Evolutionary conservation across 2,113 vertebrate genomes (phyloP).

Genomic region (Pitta sordida): DNA sequence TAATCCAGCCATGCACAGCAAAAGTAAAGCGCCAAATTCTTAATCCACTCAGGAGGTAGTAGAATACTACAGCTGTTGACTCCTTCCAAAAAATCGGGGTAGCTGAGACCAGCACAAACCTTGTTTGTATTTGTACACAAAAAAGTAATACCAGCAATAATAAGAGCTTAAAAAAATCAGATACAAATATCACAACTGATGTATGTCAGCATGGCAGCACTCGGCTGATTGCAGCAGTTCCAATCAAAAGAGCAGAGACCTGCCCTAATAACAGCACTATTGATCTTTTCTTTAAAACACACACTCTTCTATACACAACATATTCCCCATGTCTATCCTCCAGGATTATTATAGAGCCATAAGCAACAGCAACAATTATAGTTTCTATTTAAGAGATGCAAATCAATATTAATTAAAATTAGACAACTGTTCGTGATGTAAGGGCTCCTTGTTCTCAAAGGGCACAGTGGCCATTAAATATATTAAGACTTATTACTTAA

Average conservation of each 20-base stretch:
- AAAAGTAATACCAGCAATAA: background rate
- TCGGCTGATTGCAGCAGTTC: background rate
- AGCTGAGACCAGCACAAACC: background rate
- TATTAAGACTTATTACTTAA: constrained; percentile 85
- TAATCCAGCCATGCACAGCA: background rate
- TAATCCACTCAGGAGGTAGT: background rate
- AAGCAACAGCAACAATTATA: constrained; percentile 63
- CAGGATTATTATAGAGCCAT: constrained; percentile 16
- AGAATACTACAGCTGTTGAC: background rate
- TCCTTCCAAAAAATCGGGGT: background rate
- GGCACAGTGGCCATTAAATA: constrained; percentile 81
- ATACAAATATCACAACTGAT: background rate
- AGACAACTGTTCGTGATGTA: constrained; percentile 85
- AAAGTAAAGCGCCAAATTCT: background rate
- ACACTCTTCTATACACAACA: background rate
- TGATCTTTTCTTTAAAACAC: constrained; percentile 41
- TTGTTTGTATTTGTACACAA: background rate
- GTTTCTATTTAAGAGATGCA: constrained; percentile 79
- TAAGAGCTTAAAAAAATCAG: background rate
- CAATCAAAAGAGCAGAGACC: constrained; percentile 1
- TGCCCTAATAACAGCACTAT: constrained; percentile 25
- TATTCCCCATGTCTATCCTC: background rate
- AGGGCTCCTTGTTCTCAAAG: constrained; percentile 71
- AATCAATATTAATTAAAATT: constrained; percentile 94
- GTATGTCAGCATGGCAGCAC: background rate